Percentiles rank a stretch among this genome's conserved stretches.
Conservation (phyloP, 2,113 vertebrate species). For the Proteles cristata region DNA sequence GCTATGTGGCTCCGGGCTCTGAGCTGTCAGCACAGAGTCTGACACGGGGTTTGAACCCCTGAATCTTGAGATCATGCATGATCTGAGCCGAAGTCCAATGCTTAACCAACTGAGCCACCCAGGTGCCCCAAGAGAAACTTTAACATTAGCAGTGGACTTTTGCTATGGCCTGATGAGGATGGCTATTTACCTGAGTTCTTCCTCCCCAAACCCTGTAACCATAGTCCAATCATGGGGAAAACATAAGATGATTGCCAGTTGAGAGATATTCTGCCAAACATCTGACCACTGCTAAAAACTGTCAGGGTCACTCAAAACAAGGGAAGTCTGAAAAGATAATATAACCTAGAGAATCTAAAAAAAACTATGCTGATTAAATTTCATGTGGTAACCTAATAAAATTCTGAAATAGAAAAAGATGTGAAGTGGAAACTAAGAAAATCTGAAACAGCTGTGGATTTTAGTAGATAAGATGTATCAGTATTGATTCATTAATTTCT, state of each 20-base stretch:
- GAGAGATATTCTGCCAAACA: neutral
- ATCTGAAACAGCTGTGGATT: neutral
- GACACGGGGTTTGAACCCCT: too few relatives aligned
- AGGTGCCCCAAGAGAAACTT: neutral
- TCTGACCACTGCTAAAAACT: neutral
- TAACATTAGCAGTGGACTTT: neutral
- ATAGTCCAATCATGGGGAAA: neutral
- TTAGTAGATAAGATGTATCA: neutral
- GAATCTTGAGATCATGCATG: too few relatives aligned
- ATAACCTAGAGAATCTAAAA: neutral
- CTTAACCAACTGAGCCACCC: too few relatives aligned
- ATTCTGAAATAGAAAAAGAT: neutral
- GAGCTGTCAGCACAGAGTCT: too few relatives aligned
- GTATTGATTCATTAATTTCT: neutral
- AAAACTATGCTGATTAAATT: neutral
- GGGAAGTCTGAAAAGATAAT: neutral
- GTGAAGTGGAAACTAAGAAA: neutral
- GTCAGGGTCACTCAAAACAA: neutral
- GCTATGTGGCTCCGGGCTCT: neutral
- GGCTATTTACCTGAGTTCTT: neutral
- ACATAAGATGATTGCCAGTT: neutral
- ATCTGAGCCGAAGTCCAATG: too few relatives aligned
- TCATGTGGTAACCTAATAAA: neutral
- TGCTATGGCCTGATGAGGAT: neutral
- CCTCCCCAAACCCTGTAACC: neutral